Conservation (phyloP, 2,888 invertebrate genomes). For the Amphipoea lucens region DNA sequence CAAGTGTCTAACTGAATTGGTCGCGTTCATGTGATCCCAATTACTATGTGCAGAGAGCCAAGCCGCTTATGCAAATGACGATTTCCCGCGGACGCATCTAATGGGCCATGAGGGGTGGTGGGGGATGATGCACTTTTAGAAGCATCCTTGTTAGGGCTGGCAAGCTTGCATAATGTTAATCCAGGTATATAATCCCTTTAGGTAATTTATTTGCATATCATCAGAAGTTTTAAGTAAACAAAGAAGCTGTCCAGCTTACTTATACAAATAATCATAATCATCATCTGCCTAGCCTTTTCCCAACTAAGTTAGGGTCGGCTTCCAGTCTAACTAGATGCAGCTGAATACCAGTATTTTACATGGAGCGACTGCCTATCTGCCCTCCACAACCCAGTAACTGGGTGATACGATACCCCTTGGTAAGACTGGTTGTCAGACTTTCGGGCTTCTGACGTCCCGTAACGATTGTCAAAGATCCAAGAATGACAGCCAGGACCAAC, state of each 20-base stretch:
- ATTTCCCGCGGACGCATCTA: conserved; percentile 89
- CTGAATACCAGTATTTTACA: too few species aligned
- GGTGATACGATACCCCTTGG: too few species aligned
- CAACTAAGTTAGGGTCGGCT: too few species aligned
- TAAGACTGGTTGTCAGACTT: too few species aligned
- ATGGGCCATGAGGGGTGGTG: conserved; percentile 83
- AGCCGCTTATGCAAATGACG: conserved; percentile 90
- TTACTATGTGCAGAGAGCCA: conserved; percentile 88
- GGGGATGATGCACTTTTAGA: conserved; percentile 85
- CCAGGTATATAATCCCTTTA: conserved; percentile 3
- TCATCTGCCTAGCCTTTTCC: too few species aligned
- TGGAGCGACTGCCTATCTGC: too few species aligned
- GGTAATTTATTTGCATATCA: background rate
- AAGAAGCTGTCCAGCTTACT: background rate
- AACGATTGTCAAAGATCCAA: too few species aligned
- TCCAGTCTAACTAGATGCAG: too few species aligned
- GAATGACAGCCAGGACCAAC: too few species aligned
- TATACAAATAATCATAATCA: too few species aligned
- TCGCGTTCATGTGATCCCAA: conserved; percentile 86
- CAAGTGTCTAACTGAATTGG: conserved; percentile 78
- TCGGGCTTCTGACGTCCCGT: too few species aligned
- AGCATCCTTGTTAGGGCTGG: conserved; percentile 63
- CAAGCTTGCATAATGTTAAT: conserved; percentile 22
- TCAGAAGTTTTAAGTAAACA: background rate
- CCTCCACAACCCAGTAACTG: too few species aligned